These are phyloP conservation scores for Hypotaenidia philippensis DNA, from an alignment of 2,797 vertebrate species.

Conservation along the genomic window DNA sequence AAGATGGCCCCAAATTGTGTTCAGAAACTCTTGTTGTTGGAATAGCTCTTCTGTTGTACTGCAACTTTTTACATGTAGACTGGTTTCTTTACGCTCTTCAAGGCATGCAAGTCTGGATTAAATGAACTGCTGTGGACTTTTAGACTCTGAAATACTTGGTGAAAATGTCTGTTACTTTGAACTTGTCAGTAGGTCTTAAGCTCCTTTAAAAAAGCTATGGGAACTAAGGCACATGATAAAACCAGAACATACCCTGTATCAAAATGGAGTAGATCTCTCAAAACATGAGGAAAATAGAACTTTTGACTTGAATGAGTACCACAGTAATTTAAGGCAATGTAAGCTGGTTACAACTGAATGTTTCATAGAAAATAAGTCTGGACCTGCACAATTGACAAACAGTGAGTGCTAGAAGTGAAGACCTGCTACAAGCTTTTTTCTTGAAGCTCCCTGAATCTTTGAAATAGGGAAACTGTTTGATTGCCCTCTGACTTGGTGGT, in stretches of 20 bases:
- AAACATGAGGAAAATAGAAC: background rate
- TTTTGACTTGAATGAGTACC: constrained; percentile 23
- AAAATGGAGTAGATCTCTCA: constrained; percentile 17
- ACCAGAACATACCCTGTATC: background rate
- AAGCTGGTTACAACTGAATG: background rate
- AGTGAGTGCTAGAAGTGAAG: background rate
- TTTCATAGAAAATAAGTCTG: background rate
- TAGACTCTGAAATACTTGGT: constrained; percentile 29
- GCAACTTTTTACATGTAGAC: constrained; percentile 14
- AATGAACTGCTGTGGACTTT: background rate
- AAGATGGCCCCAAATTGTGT: background rate
- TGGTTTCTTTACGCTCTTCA: constrained; percentile 17
- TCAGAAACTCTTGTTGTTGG: background rate
- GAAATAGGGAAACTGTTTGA: background rate
- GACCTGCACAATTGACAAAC: background rate
- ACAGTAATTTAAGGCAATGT: background rate
- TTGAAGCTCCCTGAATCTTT: background rate
- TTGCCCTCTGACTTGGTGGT: background rate
- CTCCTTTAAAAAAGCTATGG: background rate
- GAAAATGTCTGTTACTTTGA: background rate
- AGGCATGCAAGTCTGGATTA: constrained; percentile 34
- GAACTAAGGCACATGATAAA: background rate
- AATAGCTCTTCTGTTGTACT: constrained; percentile 46
- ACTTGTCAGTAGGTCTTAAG: background rate
- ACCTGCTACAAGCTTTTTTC: background rate